These are phyloP conservation scores for Nasonia longicornis DNA, from an alignment of 1,140 invertebrate species.

Conservation along the genomic window DNA sequence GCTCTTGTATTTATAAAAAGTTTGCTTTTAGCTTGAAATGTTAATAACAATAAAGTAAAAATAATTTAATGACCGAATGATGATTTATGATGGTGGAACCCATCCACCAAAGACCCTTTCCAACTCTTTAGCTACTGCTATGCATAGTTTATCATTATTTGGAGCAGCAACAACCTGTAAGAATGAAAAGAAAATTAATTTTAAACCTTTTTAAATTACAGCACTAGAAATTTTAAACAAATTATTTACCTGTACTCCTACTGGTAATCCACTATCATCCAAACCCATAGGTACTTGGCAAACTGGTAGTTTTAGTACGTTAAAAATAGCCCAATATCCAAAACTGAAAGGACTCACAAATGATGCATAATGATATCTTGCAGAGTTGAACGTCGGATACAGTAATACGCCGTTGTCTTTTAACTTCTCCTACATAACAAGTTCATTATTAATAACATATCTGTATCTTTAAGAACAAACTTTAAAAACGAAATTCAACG, in stretches of 20 bases:
- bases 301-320: conserved; percentile 85
- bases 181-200: conserved; percentile 8
- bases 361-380: conserved; percentile 86
- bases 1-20: not conserved
- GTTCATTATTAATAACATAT: conserved; percentile 21
- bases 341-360: conserved; percentile 89
- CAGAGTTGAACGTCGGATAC: conserved; percentile 86
- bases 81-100: conserved; percentile 72
- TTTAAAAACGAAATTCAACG: conserved; percentile 3
- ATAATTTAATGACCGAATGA: not conserved
- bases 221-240: conserved; percentile 22
- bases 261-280: conserved; percentile 61
- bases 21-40: not conserved
- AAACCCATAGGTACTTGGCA: conserved; percentile 77
- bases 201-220: conserved; percentile 13
- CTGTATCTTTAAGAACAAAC: not conserved
- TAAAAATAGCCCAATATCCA: conserved; percentile 90
- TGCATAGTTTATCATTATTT: conserved; percentile 82
- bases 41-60: not conserved
- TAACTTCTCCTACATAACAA: conserved; percentile 72
- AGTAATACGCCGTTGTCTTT: conserved; percentile 85
- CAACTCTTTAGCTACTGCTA: conserved; percentile 87
- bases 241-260: conserved; percentile 62
- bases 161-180: conserved; percentile 79
- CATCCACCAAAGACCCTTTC: conserved; percentile 88